A percentile compares a stretch with the other conserved stretches of the same genome.
Conservation (phyloP, 2,113 vertebrate species). For the Aspiorhynchus laticeps region DNA sequence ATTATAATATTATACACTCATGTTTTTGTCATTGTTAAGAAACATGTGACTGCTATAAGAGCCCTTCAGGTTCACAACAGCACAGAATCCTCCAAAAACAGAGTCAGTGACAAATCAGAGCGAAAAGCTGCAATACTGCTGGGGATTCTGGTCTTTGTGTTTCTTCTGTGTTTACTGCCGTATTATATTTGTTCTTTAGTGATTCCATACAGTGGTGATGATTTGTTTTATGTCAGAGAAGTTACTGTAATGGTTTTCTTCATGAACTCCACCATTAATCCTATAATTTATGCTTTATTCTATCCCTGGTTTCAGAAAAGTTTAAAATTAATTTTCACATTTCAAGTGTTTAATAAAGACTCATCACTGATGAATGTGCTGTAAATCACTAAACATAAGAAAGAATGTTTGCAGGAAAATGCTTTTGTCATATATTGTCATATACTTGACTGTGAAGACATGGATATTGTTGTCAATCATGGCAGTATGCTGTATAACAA, state of each 20-base stretch:
- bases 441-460: not conserved
- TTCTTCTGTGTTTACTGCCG: constrained; percentile 56
- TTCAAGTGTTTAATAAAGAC: constrained; percentile 32
- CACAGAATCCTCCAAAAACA: constrained; percentile 1
- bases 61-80: constrained; percentile 26
- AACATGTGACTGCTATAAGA: constrained; percentile 62
- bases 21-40: constrained; percentile 55
- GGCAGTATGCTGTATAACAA: too few species aligned
- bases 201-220: not conserved
- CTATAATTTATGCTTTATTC: constrained; percentile 59
- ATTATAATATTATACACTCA: constrained; percentile 56
- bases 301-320: constrained; percentile 61
- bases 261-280: constrained; percentile 60
- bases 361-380: constrained; percentile 28
- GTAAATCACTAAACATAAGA: too few species aligned
- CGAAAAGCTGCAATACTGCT: constrained; percentile 58
- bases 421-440: too few species aligned
- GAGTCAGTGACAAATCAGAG: constrained; percentile 45
- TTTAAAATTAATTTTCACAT: constrained; percentile 61
- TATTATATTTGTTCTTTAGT: constrained; percentile 51
- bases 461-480: not conserved
- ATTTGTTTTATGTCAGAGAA: not conserved
- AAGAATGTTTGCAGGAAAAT: too few species aligned
- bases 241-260: constrained; percentile 42
- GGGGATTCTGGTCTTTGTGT: constrained; percentile 57